Evolutionary conservation across 2,113 vertebrate genomes (phyloP), one percentile per base, ranked within the genome.

Genomic region (Camelus dromedarius): DNA sequence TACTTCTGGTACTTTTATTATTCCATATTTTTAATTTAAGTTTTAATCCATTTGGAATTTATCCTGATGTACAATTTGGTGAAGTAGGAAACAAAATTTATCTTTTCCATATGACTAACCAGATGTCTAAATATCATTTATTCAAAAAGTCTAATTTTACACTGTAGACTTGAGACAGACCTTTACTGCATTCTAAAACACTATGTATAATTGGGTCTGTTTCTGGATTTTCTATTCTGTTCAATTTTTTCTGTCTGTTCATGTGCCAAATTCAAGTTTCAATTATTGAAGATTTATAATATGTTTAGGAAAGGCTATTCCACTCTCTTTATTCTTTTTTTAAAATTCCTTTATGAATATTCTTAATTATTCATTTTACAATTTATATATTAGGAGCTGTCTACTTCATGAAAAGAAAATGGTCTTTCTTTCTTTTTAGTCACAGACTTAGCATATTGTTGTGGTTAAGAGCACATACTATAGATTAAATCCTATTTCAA

Each of bases 81-180:
- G 19, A 54, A 54, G 32, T 18, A 54, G 82, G 30, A 88, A 80
- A 75, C 54, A 88, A 70, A 83, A 48, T 38, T 85, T 69, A 62
- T 82, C 11, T 91, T 96, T 91, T 81, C 32, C 60, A 76, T 80
- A 80, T 92, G 66, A 60, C n/a, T 75, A 82, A 66, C 20, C 10
- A 82, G 11, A 82, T 66, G 22, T 67, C 75, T 67, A 88, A 46
- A 87, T 66, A 73, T 12, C 12, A 48, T 35, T 81, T 92, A 62
- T 60, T 96, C 22, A 77, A 42, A 77, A 96, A 62, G 22, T 72
- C 54, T 77, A 60, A 93, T n/a, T 84, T 89, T 84, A 54, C 24
- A n/a, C 26, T 54, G 32, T 48, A 69, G 16, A 66, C 16, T 83
- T 62, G 16, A 84, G n/a, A 96, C 13, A 77, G 30, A 70, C 46